These are phyloP conservation scores for Sinopyrophorus schimmeli DNA, from an alignment of 2,888 invertebrate species.

Conservation along the genomic window DNA sequence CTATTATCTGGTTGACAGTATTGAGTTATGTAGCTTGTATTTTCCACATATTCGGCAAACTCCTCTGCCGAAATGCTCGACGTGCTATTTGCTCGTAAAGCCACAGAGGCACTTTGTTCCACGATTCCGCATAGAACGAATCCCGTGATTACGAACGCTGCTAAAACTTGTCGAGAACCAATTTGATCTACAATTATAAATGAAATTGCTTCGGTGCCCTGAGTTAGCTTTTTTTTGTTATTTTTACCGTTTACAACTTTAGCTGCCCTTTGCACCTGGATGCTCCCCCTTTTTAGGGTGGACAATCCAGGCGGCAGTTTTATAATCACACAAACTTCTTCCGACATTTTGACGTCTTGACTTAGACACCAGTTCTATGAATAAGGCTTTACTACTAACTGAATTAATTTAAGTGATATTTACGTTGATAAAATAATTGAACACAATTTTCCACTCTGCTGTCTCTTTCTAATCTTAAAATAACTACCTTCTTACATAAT, in stretches of 20 bases:
- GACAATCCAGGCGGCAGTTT: constrained; percentile 38
- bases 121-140: constrained; percentile 62
- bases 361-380: constrained; percentile 3
- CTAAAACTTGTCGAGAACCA: constrained; percentile 58
- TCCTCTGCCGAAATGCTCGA: constrained; percentile 54
- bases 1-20: constrained; percentile 52
- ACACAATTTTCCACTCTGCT: constrained; percentile 12
- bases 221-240: too few relatives aligned
- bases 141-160: constrained; percentile 59
- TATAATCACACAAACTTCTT: neutral
- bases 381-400: constrained; percentile 12
- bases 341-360: constrained; percentile 2
- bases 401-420: constrained; percentile 22
- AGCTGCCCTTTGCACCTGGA: constrained; percentile 59
- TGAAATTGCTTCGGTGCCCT: too few relatives aligned
- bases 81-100: constrained; percentile 58
- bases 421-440: constrained; percentile 31
- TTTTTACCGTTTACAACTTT: constrained; percentile 61
- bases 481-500: too few relatives aligned
- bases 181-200: constrained; percentile 51
- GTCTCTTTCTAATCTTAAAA: constrained; percentile 3
- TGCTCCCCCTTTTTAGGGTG: constrained; percentile 57
- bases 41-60: constrained; percentile 57
- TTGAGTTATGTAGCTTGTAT: constrained; percentile 56
- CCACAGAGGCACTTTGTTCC: constrained; percentile 61